A percentile compares a stretch with the other conserved stretches of the same genome.
These are phyloP conservation scores for Drosophila lowei DNA, from an alignment of 1,140 invertebrate genomes.

Conservation along the genomic window DNA sequence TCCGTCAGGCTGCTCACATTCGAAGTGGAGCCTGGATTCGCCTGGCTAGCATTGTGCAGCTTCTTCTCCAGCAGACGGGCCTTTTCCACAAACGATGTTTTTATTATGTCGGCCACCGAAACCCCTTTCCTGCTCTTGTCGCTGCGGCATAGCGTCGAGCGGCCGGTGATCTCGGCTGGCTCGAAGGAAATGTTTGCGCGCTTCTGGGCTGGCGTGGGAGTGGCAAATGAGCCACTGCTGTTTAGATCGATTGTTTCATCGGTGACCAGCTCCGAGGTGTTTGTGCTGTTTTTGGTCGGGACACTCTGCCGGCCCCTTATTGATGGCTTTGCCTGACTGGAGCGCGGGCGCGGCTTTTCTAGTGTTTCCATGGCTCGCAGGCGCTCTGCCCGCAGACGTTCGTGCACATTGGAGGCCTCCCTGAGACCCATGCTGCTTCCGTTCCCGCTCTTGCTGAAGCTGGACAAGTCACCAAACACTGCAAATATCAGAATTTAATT, in stretches of 20 bases:
- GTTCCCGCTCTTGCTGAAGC: constrained; percentile 38
- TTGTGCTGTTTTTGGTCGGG: constrained; percentile 33
- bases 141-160: constrained; percentile 60
- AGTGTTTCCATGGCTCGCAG: constrained; percentile 57
- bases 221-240: constrained; percentile 44
- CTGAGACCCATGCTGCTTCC: constrained; percentile 15
- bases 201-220: constrained; percentile 37
- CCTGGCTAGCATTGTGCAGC: constrained; percentile 31
- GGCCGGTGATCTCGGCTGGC: constrained; percentile 73
- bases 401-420: constrained; percentile 48
- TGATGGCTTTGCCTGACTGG: neutral
- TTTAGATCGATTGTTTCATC: constrained; percentile 77
- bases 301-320: neutral
- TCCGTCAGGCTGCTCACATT: constrained; percentile 26
- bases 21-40: constrained; percentile 5
- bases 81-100: constrained; percentile 69
- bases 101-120: constrained; percentile 67
- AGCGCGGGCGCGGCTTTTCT: constrained; percentile 36
- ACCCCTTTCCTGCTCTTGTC: constrained; percentile 26
- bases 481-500: constrained; percentile 2
- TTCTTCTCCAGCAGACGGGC: constrained; percentile 61
- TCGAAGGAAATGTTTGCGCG: constrained; percentile 68
- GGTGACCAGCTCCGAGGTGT: constrained; percentile 71
- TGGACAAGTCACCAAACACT: constrained; percentile 74
- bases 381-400: constrained; percentile 66